Evolutionary conservation across 2,113 vertebrate genomes (phyloP), one percentile per base, ranked within the genome.

Genomic region (Butastur rufipennis): DNA sequence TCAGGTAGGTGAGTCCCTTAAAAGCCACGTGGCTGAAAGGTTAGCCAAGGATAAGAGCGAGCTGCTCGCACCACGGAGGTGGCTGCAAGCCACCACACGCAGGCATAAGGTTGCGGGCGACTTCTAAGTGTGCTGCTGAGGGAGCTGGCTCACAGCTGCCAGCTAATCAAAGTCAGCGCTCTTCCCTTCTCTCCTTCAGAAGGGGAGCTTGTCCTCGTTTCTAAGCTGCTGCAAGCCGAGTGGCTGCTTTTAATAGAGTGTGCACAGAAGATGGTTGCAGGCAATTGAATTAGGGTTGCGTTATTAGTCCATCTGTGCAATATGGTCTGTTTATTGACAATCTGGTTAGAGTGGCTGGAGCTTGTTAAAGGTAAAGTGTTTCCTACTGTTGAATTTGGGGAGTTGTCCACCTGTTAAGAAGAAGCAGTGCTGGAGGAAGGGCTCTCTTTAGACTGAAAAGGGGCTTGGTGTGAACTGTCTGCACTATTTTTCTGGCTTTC

Each of bases 221-320:
- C 93, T 53, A 53, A 94, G 94, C 90, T 94, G 96, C 96, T 96
- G 90, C 91, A 81, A 86, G 91, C 84, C 18, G 52, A 95, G 81
- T 95, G 94, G 94, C 90, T 97, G 95, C 92, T 97, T 97, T 97
- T 97, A 98, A 97, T 96, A 97, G 97, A 90, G 95, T 87, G 50
- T 62, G 84, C 96, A 81, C 95, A 94, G 96, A 97, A 89, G 94
- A 97, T 94, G 90, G 95, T 98, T 98, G 88, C 93, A 96, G 97
- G 97, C 97, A 98, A 97, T 98, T 96, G 97, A 97, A 96, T 98
- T 97, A 97, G 78, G 90, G 86, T 88, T 96, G 88, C 62, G 58
- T 96, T 97, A 97, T 97, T 97, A 95, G 94, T 97, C 95, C 97
- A 97, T 97, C 97, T 97, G 97, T 96, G 91, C 97, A 97, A 97